phyloP scores from a whole-genome alignment of 1,140 invertebrate species.

The Ceratina japonica region DNA sequence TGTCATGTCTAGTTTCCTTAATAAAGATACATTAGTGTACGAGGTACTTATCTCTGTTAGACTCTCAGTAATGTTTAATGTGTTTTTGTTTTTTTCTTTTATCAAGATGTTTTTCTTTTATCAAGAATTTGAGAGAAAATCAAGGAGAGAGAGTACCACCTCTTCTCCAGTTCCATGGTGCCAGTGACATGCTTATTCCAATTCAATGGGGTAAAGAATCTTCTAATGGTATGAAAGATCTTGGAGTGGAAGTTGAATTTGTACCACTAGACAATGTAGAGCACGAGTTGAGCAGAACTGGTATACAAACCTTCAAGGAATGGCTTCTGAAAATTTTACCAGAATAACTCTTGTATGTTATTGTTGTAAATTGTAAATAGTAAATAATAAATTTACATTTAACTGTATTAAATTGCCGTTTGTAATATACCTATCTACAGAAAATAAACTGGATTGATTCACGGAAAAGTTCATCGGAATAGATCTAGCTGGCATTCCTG shows the following conservation, averaged over 20 bases:
- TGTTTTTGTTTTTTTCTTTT: too few species aligned
- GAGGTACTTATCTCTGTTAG: slow-evolving; percentile 68
- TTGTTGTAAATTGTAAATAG: too few species aligned
- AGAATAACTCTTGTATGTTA: too few species aligned
- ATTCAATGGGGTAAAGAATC: slow-evolving; percentile 80
- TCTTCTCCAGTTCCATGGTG: slow-evolving; percentile 75
- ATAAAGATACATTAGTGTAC: slow-evolving; percentile 84
- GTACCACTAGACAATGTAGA: slow-evolving; percentile 76
- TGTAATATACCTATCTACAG: neutral
- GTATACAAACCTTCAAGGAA: slow-evolving; percentile 71
- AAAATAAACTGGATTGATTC: too few species aligned
- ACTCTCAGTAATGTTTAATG: neutral
- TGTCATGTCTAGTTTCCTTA: slow-evolving; percentile 86
- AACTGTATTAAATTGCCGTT: neutral
- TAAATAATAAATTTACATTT: neutral
- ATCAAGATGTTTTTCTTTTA: neutral
- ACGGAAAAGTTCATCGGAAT: too few species aligned
- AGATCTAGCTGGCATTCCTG: slow-evolving; percentile 31
- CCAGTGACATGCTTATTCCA: slow-evolving; percentile 80
- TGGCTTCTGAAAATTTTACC: slow-evolving; percentile 60
- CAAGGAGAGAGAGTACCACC: slow-evolving; percentile 53
- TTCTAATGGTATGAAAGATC: slow-evolving; percentile 74
- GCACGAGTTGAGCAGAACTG: slow-evolving; percentile 80
- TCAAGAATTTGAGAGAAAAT: slow-evolving; percentile 40
- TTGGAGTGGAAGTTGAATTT: slow-evolving; percentile 80